Evolutionary conservation across 2,888 invertebrate species (phyloP).

Genomic region (Xestoiulus laeticollis): DNA sequence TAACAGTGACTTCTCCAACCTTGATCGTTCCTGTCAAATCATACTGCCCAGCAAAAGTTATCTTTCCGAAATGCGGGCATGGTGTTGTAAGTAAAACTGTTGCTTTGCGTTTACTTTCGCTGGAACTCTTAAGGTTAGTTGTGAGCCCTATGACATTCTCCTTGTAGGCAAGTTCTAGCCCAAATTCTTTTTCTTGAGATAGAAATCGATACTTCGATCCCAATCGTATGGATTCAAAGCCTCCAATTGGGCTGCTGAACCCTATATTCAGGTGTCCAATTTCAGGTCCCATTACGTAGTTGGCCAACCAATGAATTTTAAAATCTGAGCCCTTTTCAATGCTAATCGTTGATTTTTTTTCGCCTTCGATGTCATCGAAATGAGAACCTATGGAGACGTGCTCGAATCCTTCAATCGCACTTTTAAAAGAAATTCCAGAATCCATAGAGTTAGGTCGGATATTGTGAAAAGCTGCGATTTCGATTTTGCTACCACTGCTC

Average conservation of each 20-base stretch:
- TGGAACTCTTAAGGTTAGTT: not conserved
- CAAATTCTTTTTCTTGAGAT: conserved; percentile 16
- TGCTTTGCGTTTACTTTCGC: not conserved
- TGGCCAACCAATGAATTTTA: conserved; percentile 29
- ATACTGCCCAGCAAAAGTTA: conserved; percentile 46
- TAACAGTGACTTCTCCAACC: not conserved
- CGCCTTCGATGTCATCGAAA: conserved; percentile 53
- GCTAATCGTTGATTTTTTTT: conserved; percentile 53
- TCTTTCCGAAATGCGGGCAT: conserved; percentile 44
- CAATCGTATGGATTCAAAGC: not conserved
- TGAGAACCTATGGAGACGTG: conserved; percentile 48
- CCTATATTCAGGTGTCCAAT: conserved; percentile 28
- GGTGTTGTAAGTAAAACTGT: conserved; percentile 45
- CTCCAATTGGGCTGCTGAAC: conserved; percentile 44
- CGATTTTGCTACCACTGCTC: conserved; percentile 39
- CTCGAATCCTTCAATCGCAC: conserved; percentile 52
- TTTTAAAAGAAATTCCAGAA: conserved; percentile 46
- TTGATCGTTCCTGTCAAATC: conserved; percentile 40
- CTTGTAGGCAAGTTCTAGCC: not conserved
- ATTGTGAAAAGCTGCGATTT: conserved; percentile 50
- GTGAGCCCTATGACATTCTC: not conserved
- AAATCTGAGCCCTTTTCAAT: conserved; percentile 47
- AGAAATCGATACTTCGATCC: not conserved
- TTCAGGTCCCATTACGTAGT: conserved; percentile 49
- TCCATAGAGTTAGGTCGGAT: conserved; percentile 48